phyloP scores from a whole-genome alignment of 2,888 invertebrate species.

The Plagodis pulveraria region DNA sequence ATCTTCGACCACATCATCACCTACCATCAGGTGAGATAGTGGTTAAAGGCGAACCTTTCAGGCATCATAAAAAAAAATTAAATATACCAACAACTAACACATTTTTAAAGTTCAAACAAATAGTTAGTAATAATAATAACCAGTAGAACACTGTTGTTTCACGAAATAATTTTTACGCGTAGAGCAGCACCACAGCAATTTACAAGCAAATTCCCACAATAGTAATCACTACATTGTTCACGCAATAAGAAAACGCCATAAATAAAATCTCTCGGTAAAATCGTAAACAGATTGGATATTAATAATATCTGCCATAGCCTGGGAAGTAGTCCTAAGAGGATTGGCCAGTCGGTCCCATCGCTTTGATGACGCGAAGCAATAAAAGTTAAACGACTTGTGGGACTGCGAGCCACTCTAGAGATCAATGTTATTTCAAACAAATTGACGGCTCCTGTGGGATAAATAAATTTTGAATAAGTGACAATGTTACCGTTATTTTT shows the following conservation, averaged over 20 bases:
- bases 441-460: conserved; percentile 25
- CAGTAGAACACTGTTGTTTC: no score
- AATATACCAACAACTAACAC: no score
- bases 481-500: background rate
- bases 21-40: no score
- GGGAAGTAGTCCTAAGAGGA: conserved; percentile 34
- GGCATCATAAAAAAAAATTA: no score
- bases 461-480: conserved; percentile 19
- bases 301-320: conserved; percentile 8
- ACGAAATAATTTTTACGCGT: no score
- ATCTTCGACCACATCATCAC: no score
- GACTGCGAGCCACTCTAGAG: conserved; percentile 20
- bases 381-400: conserved; percentile 40
- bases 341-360: conserved; percentile 34
- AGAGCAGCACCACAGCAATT: no score
- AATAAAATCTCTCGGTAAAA: background rate
- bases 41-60: no score
- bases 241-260: background rate
- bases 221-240: no score
- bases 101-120: no score
- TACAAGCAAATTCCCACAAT: no score
- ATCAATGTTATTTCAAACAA: conserved; percentile 29
- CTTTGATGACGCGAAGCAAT: conserved; percentile 39
- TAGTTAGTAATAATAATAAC: no score
- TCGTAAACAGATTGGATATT: conserved; percentile 11